A percentile compares a stretch with the other conserved stretches of the same genome.
phyloP scores from a whole-genome alignment of 30 jellyfish, hydroid and myxozoan species.

The Thelohanellus kitauei region DNA sequence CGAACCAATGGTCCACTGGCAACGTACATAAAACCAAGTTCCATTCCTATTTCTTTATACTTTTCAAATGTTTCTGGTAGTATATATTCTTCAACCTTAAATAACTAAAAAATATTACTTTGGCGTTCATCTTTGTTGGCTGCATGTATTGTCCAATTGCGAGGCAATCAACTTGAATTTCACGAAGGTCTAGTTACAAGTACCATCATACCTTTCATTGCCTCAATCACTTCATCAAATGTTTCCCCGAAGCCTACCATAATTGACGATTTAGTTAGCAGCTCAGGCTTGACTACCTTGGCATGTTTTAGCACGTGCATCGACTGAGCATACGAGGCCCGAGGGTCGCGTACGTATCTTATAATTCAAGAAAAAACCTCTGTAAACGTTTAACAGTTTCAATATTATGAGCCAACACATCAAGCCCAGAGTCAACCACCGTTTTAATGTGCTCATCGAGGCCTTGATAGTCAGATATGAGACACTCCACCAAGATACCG shows the following conservation, averaged over 20 bases:
- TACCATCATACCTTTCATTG: conserved; percentile 30
- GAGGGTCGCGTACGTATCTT: conserved; percentile 77
- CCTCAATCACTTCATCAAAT: conserved; percentile 36
- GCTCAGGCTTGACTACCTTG: conserved; percentile 14
- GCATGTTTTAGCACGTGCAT: conserved; percentile 30
- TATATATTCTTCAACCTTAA: conserved; percentile 33
- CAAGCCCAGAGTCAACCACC: conserved; percentile 79
- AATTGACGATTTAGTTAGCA: conserved; percentile 43
- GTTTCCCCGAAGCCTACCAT: conserved; percentile 95
- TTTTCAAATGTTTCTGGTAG: conserved; percentile 33
- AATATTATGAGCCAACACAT: conserved; percentile 66
- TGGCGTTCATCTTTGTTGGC: conserved; percentile 58
- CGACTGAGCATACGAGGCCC: conserved; percentile 57
- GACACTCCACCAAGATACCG: conserved; percentile 32
- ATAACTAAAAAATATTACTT: conserved; percentile 5
- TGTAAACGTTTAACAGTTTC: conserved; percentile 46
- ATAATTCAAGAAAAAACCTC: conserved; percentile 8
- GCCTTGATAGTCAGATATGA: conserved; percentile 68
- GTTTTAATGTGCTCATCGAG: conserved; percentile 7
- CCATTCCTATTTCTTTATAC: conserved; percentile 52
- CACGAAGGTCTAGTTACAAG: conserved; percentile 16
- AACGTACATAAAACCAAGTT: conserved; percentile 63
- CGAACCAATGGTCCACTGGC: conserved; percentile 98
- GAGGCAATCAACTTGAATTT: conserved; percentile 63
- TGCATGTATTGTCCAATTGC: conserved; percentile 88